A percentile compares a stretch with the other conserved stretches of the same genome.
phyloP scores from a whole-genome alignment of 2,113 vertebrate genomes.

The Eurypyga helias region DNA sequence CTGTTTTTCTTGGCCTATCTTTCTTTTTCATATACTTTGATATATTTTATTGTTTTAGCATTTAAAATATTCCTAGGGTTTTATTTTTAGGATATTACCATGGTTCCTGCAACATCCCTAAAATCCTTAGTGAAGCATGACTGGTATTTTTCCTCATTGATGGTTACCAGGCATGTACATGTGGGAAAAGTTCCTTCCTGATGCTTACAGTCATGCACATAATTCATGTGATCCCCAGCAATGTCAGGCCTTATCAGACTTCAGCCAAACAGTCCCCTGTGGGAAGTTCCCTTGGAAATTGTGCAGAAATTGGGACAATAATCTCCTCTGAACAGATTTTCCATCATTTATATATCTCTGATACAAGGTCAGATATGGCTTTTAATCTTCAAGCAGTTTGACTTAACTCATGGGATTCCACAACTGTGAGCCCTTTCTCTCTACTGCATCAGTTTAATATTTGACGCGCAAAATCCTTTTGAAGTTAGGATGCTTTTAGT shows the following conservation, averaged over 20 bases:
- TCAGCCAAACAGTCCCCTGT: background rate
- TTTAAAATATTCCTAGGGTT: background rate
- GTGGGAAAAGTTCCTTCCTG: background rate
- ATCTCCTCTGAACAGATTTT: background rate
- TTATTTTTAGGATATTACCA: background rate
- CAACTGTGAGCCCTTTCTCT: background rate
- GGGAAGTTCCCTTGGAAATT: slow-evolving; percentile 5
- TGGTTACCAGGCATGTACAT: background rate
- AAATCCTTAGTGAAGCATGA: background rate
- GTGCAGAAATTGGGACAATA: background rate
- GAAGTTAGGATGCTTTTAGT: slow-evolving; percentile 23
- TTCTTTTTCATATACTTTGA: background rate
- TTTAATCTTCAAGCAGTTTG: slow-evolving; percentile 3
- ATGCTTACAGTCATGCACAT: background rate
- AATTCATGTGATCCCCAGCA: background rate
- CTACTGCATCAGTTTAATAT: background rate
- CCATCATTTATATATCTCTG: background rate
- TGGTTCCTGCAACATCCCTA: background rate
- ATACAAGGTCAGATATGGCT: background rate
- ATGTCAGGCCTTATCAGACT: background rate
- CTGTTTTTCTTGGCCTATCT: background rate
- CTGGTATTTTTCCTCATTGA: background rate
- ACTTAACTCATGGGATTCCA: background rate
- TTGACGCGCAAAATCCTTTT: background rate
- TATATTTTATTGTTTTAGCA: background rate